Conservation (phyloP, 2,797 vertebrate species). For the Dermochelys coriacea region DNA sequence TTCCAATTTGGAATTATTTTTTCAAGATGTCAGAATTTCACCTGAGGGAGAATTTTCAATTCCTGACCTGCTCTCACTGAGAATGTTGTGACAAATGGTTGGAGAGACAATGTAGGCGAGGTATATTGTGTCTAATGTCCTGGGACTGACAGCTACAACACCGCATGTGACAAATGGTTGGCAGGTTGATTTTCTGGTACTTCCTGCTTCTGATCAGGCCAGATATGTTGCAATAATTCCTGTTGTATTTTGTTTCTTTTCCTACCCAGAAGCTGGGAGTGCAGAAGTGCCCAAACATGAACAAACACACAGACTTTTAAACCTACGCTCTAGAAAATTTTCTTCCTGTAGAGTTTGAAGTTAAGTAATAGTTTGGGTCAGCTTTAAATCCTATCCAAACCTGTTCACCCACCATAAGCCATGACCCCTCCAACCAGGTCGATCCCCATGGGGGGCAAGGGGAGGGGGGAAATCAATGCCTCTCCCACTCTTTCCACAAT, state of each 20-base stretch:
- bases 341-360: background rate
- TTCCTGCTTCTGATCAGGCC: background rate
- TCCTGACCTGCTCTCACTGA: conserved; percentile 8
- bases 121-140: background rate
- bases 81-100: background rate
- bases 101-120: too few relatives aligned
- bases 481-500: conserved; percentile 54
- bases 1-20: conserved; percentile 11
- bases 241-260: conserved; percentile 31
- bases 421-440: background rate
- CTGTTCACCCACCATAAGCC: background rate
- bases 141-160: background rate
- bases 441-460: conserved; percentile 43
- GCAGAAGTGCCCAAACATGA: background rate
- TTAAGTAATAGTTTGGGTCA: background rate
- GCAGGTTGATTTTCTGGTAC: background rate
- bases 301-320: background rate
- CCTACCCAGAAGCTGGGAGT: background rate
- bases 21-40: conserved; percentile 8
- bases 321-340: background rate
- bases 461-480: conserved; percentile 51
- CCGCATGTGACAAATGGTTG: background rate
- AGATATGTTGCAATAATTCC: conserved; percentile 16
- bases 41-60: conserved; percentile 12
- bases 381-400: conserved; percentile 15